Percentiles rank a stretch among this genome's conserved stretches.
phyloP scores from a whole-genome alignment of 2,888 invertebrate species.

The Dolichopus griseipennis region DNA sequence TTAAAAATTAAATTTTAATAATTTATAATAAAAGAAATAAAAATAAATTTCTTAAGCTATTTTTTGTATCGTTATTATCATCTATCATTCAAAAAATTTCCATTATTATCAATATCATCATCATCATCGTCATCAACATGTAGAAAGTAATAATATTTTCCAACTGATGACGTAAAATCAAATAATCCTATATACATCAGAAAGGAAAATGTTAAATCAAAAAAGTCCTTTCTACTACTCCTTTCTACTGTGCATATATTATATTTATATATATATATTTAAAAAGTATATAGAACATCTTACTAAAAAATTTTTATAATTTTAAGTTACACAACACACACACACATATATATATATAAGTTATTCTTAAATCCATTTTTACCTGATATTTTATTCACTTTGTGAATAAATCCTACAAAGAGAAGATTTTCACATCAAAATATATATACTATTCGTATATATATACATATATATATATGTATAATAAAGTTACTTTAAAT shows the following conservation, averaged over 20 bases:
- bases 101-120: neutral
- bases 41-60: neutral
- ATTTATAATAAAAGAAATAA: neutral
- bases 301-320: neutral
- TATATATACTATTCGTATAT: neutral
- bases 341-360: no score
- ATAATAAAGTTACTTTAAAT: neutral
- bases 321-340: neutral
- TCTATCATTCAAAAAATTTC: neutral
- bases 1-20: no score
- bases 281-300: no score
- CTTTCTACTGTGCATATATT: neutral
- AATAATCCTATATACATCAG: neutral
- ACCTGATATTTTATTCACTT: slow-evolving; percentile 1
- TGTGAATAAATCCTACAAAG: slow-evolving; percentile 1
- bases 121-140: neutral
- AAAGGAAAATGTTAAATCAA: neutral
- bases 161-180: neutral
- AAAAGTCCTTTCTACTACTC: neutral
- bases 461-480: no score
- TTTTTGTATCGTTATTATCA: neutral
- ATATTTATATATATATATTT: neutral
- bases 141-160: neutral
- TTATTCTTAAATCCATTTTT: neutral
- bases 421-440: slow-evolving; percentile 3